Evolutionary conservation across 2,888 invertebrate genomes (phyloP), one percentile per base, ranked within the genome.

Genomic region (Amphipoea oculea): DNA sequence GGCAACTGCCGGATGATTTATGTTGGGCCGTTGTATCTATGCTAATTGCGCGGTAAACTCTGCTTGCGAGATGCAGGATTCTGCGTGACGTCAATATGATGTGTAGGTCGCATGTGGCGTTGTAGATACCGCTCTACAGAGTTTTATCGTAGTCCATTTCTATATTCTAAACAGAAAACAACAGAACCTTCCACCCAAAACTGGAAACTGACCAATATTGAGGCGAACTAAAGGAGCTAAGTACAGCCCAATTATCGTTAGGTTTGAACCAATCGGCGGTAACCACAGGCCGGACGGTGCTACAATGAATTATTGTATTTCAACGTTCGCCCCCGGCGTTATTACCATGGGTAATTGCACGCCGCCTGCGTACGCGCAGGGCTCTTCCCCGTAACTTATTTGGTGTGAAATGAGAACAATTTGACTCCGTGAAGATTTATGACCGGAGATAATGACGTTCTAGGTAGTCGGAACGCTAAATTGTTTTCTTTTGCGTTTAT

Each of bases 321-420:
- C 86, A 86, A 76, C 77, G 78, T 75, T 78, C 72, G 90, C 89
- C 85, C 84, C 81, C 70, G 81, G 87, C 88, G 89, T 88, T 90
- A 94, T 94, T 94, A 93, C 91, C 93, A 92, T 92, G 92, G 92
- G 92, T 94, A 94, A 94, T 95, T 94, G 92, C 92, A 73, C 76
- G 88, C 92, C 90, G 89, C 86, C 85, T 88, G 90, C 90, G 89
- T 76, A 62, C 60, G 82, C 86, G 86, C 80, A 70, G 80, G 88
- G 90, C 91, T 86, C 90, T 92, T 91, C 92, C 85, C 90, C 91
- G 94, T 94, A 94, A 95, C 94, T 94, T 96, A 96, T 95, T 96
- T 94, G 94, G 96, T 96, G 96, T 95, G 95, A 96, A 96, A 96
- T 95, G 94, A 93, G 94, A 94, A 94, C 94, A 91, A 96, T 96